A percentile compares a stretch with the other conserved stretches of the same genome.
phyloP scores from a whole-genome alignment of 2,888 invertebrate genomes.

The Shargacucullia verbasci region DNA sequence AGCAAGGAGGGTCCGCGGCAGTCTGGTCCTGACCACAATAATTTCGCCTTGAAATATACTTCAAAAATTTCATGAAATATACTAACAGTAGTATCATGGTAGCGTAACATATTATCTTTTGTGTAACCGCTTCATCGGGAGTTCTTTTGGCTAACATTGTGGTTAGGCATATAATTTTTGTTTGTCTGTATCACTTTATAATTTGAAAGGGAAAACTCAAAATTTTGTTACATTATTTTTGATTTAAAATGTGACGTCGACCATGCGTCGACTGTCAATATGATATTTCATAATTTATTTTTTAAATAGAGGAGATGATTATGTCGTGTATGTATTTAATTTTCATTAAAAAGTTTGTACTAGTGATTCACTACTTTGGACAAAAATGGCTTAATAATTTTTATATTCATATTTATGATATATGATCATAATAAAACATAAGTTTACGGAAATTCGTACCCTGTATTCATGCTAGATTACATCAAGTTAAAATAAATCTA shows the following conservation, averaged over 20 bases:
- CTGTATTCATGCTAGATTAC: too few relatives aligned
- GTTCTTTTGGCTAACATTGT: slow-evolving; percentile 70
- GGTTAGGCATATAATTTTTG: too few relatives aligned
- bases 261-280: slow-evolving; percentile 7
- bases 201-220: slow-evolving; percentile 9
- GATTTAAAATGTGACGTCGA: slow-evolving; percentile 22
- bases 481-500: too few relatives aligned
- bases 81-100: slow-evolving; percentile 60
- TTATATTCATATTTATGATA: too few relatives aligned
- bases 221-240: slow-evolving; percentile 51
- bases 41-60: slow-evolving; percentile 34
- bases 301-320: neutral
- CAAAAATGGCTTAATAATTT: too few relatives aligned
- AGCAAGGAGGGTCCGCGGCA: neutral
- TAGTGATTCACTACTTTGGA: too few relatives aligned
- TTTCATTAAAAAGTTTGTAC: slow-evolving; percentile 11
- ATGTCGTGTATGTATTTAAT: neutral
- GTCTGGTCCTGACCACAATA: neutral
- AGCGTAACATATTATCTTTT: slow-evolving; percentile 63
- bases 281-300: slow-evolving; percentile 15
- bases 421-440: too few relatives aligned
- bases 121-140: slow-evolving; percentile 55
- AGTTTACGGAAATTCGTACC: too few relatives aligned
- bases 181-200: neutral
- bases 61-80: slow-evolving; percentile 63